A percentile compares a stretch with the other conserved stretches of the same genome.
phyloP scores from a whole-genome alignment of 2,113 vertebrate genomes.

The Amphiprion percula region DNA sequence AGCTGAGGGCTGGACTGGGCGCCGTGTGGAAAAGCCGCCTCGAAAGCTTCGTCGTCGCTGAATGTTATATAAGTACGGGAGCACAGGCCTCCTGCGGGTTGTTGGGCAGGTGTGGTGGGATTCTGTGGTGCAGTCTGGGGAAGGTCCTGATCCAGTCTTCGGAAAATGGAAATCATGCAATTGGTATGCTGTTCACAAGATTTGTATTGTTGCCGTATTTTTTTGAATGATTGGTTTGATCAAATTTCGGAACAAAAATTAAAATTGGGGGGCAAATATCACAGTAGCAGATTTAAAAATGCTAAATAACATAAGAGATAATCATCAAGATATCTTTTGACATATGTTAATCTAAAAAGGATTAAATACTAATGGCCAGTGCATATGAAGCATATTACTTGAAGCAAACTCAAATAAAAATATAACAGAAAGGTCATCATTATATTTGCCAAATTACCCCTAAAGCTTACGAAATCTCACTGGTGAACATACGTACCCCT shows the following conservation, averaged over 20 bases:
- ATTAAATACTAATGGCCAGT: not conserved
- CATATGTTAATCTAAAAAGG: not conserved
- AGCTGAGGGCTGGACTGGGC: slow-evolving; percentile 73
- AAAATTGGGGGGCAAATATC: not conserved
- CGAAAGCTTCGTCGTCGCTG: slow-evolving; percentile 92
- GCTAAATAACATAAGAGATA: slow-evolving; percentile 7
- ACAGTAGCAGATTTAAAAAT: not conserved
- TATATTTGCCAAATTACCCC: not conserved
- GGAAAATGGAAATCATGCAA: not conserved
- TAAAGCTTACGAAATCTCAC: too few species aligned
- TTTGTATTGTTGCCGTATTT: not conserved
- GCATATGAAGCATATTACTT: slow-evolving; percentile 8
- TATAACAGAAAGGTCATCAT: not conserved
- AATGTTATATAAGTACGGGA: slow-evolving; percentile 95
- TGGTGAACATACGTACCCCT: slow-evolving; percentile 86
- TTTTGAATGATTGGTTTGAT: not conserved
- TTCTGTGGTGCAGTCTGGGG: slow-evolving; percentile 64
- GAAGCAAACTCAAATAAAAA: not conserved
- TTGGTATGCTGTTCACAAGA: not conserved
- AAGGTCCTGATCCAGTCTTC: slow-evolving; percentile 90
- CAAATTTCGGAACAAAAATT: not conserved
- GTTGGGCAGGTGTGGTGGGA: slow-evolving; percentile 66
- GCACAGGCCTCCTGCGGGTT: slow-evolving; percentile 82
- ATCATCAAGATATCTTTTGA: not conserved
- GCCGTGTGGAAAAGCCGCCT: slow-evolving; percentile 83